A percentile compares a stretch with the other conserved stretches of the same genome.
Conservation (phyloP, 2,888 invertebrate genomes). For the Tanaodytes sp. region DNA sequence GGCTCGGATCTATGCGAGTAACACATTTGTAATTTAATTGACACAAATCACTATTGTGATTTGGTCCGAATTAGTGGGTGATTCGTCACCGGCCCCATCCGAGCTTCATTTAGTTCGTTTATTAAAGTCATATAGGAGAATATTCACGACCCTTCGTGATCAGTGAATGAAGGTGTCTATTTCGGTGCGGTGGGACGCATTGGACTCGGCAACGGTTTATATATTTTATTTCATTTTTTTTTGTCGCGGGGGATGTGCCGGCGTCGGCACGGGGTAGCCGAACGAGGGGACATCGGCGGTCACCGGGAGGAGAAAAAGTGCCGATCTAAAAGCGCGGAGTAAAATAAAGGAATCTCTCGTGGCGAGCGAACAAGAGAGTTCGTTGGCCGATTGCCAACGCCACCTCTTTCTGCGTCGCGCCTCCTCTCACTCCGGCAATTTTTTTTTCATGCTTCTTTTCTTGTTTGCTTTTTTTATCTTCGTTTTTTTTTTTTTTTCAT, state of each 20-base stretch:
- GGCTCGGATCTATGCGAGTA: too few species aligned
- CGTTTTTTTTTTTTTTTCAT: slow-evolving; percentile 29
- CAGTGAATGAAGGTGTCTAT: slow-evolving; percentile 13
- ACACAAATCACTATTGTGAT: too few species aligned
- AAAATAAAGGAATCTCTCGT: slow-evolving; percentile 47
- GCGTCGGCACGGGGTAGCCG: neutral
- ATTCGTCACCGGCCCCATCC: too few species aligned
- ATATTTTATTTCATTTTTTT: too few species aligned
- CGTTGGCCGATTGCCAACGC: slow-evolving; percentile 66
- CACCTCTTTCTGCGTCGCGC: slow-evolving; percentile 40
- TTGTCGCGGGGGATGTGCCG: slow-evolving; percentile 33
- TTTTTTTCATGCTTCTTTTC: too few species aligned
- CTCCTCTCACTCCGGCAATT: slow-evolving; percentile 22
- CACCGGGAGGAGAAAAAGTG: slow-evolving; percentile 19
- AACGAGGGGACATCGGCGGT: neutral
- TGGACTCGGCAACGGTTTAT: slow-evolving; percentile 4
- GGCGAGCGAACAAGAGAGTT: slow-evolving; percentile 58
- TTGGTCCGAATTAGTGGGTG: too few species aligned
- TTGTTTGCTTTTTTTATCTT: too few species aligned
- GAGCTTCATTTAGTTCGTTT: too few species aligned
- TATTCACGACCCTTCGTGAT: too few species aligned
- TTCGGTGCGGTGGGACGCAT: neutral
- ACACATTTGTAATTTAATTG: too few species aligned
- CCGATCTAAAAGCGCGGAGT: slow-evolving; percentile 27
- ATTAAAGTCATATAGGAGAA: too few species aligned